Percentiles rank a stretch among this genome's conserved stretches.
These are phyloP conservation scores for Antheraea assamensis DNA, from an alignment of 2,888 invertebrate genomes.

Conservation along the genomic window DNA sequence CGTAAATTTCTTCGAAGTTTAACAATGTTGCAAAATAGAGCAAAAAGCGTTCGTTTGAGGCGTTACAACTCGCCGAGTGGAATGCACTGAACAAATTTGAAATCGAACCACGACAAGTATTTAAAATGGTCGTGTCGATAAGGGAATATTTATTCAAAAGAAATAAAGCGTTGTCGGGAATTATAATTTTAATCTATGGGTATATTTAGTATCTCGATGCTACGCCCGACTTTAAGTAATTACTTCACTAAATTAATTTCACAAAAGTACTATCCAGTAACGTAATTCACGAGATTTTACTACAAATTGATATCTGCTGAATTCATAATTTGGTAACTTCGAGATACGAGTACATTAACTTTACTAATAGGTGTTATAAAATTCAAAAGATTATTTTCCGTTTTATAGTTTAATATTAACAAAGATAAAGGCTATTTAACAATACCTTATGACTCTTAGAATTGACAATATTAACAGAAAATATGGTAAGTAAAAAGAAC, in stretches of 20 bases:
- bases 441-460: too few relatives aligned
- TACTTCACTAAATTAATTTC: neutral
- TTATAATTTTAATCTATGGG: neutral
- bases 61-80: conserved; percentile 19
- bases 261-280: neutral
- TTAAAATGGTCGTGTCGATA: conserved; percentile 27
- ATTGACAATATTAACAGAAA: too few relatives aligned
- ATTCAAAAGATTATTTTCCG: too few relatives aligned
- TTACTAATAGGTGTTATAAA: too few relatives aligned
- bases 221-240: neutral
- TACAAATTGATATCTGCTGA: too few relatives aligned
- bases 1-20: conserved; percentile 21
- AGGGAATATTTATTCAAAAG: conserved; percentile 26
- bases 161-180: neutral
- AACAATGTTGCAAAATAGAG: conserved; percentile 21
- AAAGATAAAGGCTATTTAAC: too few relatives aligned
- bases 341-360: too few relatives aligned
- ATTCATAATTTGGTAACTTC: too few relatives aligned
- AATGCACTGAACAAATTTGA: conserved; percentile 35
- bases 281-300: neutral
- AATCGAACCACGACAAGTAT: conserved; percentile 31
- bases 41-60: conserved; percentile 20
- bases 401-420: too few relatives aligned
- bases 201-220: neutral
- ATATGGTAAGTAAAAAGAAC: too few relatives aligned